phyloP scores from a whole-genome alignment of 2,888 invertebrate species.

The Diarsia brunnea region DNA sequence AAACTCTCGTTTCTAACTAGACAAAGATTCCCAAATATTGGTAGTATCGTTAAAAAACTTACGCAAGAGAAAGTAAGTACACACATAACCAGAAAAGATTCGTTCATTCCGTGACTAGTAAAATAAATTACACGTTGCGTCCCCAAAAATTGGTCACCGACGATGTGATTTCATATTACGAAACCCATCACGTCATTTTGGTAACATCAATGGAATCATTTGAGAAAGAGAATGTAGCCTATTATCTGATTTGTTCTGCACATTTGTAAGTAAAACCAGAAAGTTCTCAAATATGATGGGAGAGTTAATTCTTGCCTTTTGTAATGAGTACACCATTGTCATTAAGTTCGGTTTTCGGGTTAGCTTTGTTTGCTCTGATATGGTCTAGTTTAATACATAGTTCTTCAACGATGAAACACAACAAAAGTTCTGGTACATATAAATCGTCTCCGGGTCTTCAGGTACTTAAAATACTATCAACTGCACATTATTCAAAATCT shows the following conservation, averaged over 20 bases:
- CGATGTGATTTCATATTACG: slow-evolving; percentile 68
- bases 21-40: slow-evolving; percentile 32
- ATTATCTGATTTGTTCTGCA: slow-evolving; percentile 50
- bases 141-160: slow-evolving; percentile 69
- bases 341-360: not conserved
- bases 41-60: slow-evolving; percentile 37
- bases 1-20: slow-evolving; percentile 3
- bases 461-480: not conserved
- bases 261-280: slow-evolving; percentile 36
- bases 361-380: no score
- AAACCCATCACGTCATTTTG: slow-evolving; percentile 66
- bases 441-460: no score
- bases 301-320: not conserved
- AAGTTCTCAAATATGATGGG: not conserved
- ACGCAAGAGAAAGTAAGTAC: slow-evolving; percentile 58
- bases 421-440: not conserved
- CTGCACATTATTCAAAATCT: not conserved
- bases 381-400: not conserved
- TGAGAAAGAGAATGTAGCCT: slow-evolving; percentile 39
- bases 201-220: slow-evolving; percentile 58
- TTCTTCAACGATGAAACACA: not conserved
- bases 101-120: slow-evolving; percentile 68
- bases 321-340: not conserved
- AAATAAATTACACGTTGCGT: slow-evolving; percentile 73
- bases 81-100: slow-evolving; percentile 52